Conservation (phyloP, 2,797 vertebrate species). For the Sparidentex hasta region DNA sequence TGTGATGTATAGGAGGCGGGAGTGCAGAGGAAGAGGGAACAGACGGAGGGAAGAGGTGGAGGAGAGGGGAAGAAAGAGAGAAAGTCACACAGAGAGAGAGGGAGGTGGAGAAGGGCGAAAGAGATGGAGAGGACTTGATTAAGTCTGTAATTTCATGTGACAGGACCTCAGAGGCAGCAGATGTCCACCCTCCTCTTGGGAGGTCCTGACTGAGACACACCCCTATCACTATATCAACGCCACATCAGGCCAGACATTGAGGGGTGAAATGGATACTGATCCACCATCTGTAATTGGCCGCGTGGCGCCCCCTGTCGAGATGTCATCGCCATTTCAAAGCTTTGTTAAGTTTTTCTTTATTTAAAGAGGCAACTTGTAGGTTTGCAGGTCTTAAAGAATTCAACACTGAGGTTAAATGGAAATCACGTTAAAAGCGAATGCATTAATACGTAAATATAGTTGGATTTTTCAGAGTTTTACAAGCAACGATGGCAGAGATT, state of each 20-base stretch:
- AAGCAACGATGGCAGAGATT: too few relatives aligned
- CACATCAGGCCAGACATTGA: slow-evolving; percentile 51
- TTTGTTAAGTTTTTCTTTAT: not conserved
- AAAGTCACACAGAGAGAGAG: slow-evolving; percentile 28
- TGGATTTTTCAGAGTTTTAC: not conserved
- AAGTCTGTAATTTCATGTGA: slow-evolving; percentile 74
- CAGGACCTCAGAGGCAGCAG: slow-evolving; percentile 70
- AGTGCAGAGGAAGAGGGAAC: not conserved
- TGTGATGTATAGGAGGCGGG: slow-evolving; percentile 22
- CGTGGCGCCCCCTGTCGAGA: slow-evolving; percentile 32
- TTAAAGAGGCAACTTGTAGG: not conserved
- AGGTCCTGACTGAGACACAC: slow-evolving; percentile 60
- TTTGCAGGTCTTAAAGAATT: not conserved
- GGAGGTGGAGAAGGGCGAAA: slow-evolving; percentile 37
- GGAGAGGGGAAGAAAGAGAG: slow-evolving; percentile 6
- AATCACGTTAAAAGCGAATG: not conserved
- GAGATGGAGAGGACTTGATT: slow-evolving; percentile 68
- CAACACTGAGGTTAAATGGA: not conserved
- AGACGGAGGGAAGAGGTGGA: slow-evolving; percentile 9
- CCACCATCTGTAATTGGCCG: not conserved
- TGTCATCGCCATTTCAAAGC: not conserved
- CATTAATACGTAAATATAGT: not conserved
- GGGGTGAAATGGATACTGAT: slow-evolving; percentile 34
- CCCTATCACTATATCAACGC: slow-evolving; percentile 59
- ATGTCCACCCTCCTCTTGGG: slow-evolving; percentile 70